Conservation (phyloP, 2,888 invertebrate species). For the Colostygia pectinataria region DNA sequence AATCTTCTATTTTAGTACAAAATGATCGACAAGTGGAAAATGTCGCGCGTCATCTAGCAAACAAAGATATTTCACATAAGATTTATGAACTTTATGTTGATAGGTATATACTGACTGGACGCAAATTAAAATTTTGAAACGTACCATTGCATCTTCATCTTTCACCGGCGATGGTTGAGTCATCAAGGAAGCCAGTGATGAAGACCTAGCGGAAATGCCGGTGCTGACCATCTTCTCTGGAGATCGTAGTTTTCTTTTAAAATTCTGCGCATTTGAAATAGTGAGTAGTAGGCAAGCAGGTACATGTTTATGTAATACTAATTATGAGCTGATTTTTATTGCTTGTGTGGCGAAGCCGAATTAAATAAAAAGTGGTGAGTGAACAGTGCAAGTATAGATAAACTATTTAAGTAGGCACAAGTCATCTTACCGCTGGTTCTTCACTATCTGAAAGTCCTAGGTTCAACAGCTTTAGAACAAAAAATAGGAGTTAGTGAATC, state of each 20-base stretch:
- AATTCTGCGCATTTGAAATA: conserved; percentile 76
- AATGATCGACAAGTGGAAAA: too few species aligned
- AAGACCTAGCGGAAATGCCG: conserved; percentile 70
- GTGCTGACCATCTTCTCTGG: conserved; percentile 74
- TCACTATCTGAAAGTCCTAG: conserved; percentile 74
- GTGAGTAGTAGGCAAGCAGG: neutral
- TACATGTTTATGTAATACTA: too few species aligned
- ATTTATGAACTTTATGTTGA: neutral
- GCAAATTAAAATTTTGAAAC: conserved; percentile 16
- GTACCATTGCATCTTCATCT: conserved; percentile 57
- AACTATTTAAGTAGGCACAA: too few species aligned
- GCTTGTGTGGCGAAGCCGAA: too few species aligned
- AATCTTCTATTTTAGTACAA: too few species aligned
- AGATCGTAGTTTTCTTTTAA: conserved; percentile 83
- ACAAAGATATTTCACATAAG: too few species aligned
- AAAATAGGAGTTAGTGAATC: conserved; percentile 31
- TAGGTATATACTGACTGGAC: neutral
- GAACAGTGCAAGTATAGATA: too few species aligned
- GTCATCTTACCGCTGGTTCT: conserved; percentile 70
- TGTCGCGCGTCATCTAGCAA: too few species aligned
- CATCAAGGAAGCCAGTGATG: conserved; percentile 73
- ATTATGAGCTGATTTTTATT: too few species aligned
- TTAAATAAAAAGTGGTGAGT: too few species aligned
- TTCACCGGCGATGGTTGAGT: conserved; percentile 58
- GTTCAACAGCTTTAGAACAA: conserved; percentile 60